These are phyloP conservation scores for Lophura nycthemera DNA, from an alignment of 2,113 vertebrate genomes.

Conservation along the genomic window DNA sequence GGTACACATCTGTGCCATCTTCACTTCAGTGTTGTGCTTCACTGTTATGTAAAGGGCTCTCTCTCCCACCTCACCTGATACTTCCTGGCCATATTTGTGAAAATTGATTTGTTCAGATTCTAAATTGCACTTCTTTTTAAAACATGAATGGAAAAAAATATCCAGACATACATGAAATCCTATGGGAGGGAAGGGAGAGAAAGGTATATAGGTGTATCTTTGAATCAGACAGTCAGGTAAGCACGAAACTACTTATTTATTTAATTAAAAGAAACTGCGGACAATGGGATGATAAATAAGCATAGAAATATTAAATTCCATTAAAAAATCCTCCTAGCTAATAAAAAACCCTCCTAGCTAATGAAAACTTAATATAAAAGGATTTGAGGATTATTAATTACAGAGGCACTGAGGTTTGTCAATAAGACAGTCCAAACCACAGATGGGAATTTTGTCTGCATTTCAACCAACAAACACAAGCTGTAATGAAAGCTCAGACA, in stretches of 20 bases:
- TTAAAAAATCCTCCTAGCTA: not conserved
- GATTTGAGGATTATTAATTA: not conserved
- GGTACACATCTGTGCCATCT: not conserved
- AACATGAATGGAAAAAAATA: not conserved
- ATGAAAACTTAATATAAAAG: not conserved
- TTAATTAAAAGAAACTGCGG: not conserved
- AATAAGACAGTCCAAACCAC: not conserved
- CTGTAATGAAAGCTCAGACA: not conserved
- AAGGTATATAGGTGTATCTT: accelerated
- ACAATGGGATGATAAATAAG: not conserved
- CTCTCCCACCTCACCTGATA: not conserved
- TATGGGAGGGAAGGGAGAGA: not conserved
- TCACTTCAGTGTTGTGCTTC: not conserved
- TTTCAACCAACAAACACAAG: not conserved
- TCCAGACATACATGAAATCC: not conserved
- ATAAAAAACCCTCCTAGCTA: not conserved
- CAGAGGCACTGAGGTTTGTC: not conserved
- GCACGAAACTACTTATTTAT: not conserved
- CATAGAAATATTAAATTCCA: not conserved
- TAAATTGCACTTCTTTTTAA: not conserved
- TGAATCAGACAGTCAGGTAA: not conserved
- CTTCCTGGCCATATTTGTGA: not conserved
- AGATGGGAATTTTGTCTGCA: not conserved
- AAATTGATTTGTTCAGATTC: not conserved
- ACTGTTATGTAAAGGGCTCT: not conserved